A percentile compares a stretch with the other conserved stretches of the same genome.
These are phyloP conservation scores for Alexandromys fortis DNA, from an alignment of 2,113 vertebrate genomes.

Conservation along the genomic window DNA sequence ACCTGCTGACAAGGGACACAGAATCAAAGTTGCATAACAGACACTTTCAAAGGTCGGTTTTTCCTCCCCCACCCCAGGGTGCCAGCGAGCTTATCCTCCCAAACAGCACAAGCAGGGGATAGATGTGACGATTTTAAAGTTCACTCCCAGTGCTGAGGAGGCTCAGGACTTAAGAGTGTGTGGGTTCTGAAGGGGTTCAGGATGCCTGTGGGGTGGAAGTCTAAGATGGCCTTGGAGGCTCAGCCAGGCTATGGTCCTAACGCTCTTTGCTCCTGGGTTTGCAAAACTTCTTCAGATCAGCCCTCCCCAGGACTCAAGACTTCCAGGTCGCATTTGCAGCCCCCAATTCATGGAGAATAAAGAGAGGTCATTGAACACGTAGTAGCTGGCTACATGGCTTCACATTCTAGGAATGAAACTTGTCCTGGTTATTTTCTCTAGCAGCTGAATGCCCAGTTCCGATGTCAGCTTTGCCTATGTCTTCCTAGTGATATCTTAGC, in stretches of 20 bases:
- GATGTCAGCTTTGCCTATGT: accelerated
- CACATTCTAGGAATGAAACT: accelerated
- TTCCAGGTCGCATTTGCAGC: background rate
- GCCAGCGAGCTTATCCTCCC: background rate
- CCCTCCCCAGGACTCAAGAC: background rate
- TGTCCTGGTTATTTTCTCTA: background rate
- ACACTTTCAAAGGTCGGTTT: background rate
- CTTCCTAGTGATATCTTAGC: background rate
- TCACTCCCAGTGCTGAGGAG: background rate
- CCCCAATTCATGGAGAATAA: background rate
- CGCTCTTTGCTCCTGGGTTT: background rate
- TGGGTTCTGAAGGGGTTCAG: background rate
- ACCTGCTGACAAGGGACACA: background rate
- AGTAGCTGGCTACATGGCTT: background rate
- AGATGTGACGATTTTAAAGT: background rate
- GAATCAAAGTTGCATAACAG: constrained; percentile 38
- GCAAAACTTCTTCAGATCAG: too few relatives aligned
- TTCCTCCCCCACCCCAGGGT: background rate
- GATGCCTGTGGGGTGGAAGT: accelerated
- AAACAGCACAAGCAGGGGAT: background rate
- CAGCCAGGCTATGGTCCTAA: accelerated
- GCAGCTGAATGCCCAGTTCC: background rate
- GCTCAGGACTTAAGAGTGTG: background rate
- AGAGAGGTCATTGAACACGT: background rate
- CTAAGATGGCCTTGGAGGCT: accelerated